Percentiles rank a stretch among this genome's conserved stretches.
Evolutionary conservation across 2,888 invertebrate genomes (phyloP).

Genomic region (Hyposoter didymator): DNA sequence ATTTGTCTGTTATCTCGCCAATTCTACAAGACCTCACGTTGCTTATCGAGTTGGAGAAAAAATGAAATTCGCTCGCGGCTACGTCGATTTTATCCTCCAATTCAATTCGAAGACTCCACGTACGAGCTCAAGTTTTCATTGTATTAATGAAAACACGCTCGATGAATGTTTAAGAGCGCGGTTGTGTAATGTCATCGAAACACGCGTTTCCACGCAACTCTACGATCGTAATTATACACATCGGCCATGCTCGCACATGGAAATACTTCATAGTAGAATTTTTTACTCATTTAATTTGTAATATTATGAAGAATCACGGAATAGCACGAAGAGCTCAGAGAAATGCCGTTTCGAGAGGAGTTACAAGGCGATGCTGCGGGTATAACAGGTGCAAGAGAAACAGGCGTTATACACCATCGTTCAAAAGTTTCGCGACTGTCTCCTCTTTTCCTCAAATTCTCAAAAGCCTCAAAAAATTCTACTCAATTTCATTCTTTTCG

Average conservation of each 20-base stretch:
- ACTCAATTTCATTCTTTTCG: background rate
- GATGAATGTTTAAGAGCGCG: conserved; percentile 1
- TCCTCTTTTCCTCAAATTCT: background rate
- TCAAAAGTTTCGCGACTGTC: conserved; percentile 7
- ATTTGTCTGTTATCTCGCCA: conserved; percentile 10
- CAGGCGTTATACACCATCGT: background rate
- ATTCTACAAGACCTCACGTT: background rate
- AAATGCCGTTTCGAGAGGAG: conserved; percentile 38
- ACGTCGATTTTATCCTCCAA: conserved; percentile 3
- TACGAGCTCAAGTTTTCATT: conserved; percentile 33
- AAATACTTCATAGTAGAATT: background rate
- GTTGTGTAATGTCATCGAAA: conserved; percentile 23
- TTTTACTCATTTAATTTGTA: conserved; percentile 20
- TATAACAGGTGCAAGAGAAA: conserved; percentile 58
- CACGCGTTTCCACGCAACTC: conserved; percentile 30
- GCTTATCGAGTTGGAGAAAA: background rate
- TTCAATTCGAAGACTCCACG: conserved; percentile 1
- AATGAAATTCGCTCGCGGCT: background rate
- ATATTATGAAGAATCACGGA: conserved; percentile 37
- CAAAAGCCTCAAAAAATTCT: background rate
- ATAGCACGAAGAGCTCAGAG: background rate
- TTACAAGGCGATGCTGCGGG: conserved; percentile 18
- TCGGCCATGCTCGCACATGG: background rate
- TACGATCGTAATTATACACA: conserved; percentile 16
- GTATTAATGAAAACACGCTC: conserved; percentile 31